phyloP scores from a whole-genome alignment of 2,113 vertebrate genomes.

The Sinocyclocheilus anshuiensis region DNA sequence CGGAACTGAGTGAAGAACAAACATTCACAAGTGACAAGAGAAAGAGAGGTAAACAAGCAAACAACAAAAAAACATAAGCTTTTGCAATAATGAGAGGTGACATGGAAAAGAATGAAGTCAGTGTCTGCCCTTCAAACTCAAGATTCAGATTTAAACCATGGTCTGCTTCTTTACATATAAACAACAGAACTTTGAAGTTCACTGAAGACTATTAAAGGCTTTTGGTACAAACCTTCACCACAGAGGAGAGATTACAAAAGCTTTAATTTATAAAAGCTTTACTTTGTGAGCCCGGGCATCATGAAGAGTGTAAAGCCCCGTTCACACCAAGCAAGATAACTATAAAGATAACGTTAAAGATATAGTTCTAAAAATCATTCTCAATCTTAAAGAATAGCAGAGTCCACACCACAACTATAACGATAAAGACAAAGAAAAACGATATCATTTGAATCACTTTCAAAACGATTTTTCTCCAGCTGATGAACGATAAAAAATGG shows the following conservation, averaged over 20 bases:
- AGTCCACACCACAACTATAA: too few species aligned
- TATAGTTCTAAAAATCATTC: too few species aligned
- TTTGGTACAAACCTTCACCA: background rate
- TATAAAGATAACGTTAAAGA: too few species aligned
- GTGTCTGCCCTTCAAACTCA: background rate
- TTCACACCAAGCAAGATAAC: too few species aligned
- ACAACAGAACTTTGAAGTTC: background rate
- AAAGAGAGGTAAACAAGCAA: constrained; percentile 20
- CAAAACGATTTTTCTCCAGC: too few species aligned
- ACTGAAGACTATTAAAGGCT: background rate
- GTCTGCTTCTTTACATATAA: background rate
- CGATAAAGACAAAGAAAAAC: too few species aligned
- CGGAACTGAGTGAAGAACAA: constrained; percentile 43
- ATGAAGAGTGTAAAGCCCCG: background rate
- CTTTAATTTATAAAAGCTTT: background rate
- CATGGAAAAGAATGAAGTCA: background rate
- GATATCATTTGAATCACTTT: too few species aligned
- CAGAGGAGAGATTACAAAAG: background rate
- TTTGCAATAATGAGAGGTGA: background rate
- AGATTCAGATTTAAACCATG: background rate
- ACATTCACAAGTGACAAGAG: constrained; percentile 53
- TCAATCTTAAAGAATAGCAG: too few species aligned
- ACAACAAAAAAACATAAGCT: background rate
- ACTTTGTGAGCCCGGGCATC: background rate
- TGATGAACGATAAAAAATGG: too few species aligned